Evolutionary conservation across 2,113 vertebrate species (phyloP).

Genomic region (Antechinus flavipes): DNA sequence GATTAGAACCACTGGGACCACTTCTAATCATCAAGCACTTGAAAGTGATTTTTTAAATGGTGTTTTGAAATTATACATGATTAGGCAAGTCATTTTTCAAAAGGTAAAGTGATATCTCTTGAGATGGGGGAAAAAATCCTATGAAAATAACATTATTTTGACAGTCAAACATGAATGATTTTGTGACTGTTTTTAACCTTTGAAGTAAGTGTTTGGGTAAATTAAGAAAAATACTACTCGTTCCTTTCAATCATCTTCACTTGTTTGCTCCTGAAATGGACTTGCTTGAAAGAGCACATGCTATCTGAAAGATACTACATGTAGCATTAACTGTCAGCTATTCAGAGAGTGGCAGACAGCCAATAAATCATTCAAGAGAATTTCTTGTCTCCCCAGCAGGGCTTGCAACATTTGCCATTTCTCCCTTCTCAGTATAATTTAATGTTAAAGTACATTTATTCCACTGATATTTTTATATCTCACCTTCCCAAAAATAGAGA

Average conservation of each 20-base stretch:
- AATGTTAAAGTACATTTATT: constrained; percentile 60
- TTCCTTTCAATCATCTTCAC: constrained; percentile 40
- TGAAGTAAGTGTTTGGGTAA: constrained; percentile 47
- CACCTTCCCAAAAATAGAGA: constrained; percentile 8
- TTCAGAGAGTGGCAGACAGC: constrained; percentile 61
- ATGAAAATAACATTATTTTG: constrained; percentile 22
- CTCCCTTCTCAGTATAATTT: constrained; percentile 14
- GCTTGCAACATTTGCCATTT: constrained; percentile 57
- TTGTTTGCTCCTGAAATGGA: constrained; percentile 55
- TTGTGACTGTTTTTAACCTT: constrained; percentile 32
- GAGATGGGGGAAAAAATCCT: neutral
- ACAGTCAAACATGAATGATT: constrained; percentile 32
- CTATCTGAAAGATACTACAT: constrained; percentile 71
- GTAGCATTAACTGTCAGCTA: constrained; percentile 69
- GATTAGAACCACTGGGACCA: neutral
- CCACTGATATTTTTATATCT: constrained; percentile 60
- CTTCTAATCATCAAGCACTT: neutral
- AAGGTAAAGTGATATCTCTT: neutral
- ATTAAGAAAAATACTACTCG: constrained; percentile 41
- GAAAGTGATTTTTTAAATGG: neutral
- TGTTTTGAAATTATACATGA: constrained; percentile 36
- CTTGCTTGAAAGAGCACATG: constrained; percentile 60
- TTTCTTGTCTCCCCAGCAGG: constrained; percentile 21
- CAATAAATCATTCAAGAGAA: constrained; percentile 72
- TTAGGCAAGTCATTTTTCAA: neutral